phyloP scores from a whole-genome alignment of 2,888 invertebrate genomes.

The Ormyrus thymus region DNA sequence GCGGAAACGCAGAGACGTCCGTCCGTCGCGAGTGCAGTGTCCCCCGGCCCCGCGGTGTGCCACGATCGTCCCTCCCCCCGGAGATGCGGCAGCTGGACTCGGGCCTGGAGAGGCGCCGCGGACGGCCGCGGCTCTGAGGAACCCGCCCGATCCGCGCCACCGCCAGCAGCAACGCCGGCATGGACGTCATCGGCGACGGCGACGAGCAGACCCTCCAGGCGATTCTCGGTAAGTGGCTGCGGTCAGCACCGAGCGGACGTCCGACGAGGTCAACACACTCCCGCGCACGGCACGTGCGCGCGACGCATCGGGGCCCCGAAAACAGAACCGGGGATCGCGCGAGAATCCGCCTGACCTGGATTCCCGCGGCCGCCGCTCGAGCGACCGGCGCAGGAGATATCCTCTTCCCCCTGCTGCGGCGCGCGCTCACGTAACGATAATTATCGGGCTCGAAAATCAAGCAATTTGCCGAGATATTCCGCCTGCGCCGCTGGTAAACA shows the following conservation, averaged over 20 bases:
- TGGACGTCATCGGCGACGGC: slow-evolving; percentile 74
- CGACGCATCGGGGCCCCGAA: too few relatives aligned
- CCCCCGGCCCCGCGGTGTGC: slow-evolving; percentile 17
- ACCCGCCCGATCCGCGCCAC: slow-evolving; percentile 65
- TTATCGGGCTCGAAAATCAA: background rate
- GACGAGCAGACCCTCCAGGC: slow-evolving; percentile 75
- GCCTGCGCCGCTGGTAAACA: background rate
- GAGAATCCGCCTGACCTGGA: too few relatives aligned
- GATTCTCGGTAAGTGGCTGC: slow-evolving; percentile 72
- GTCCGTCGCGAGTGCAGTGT: background rate
- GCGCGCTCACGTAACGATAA: slow-evolving; percentile 4
- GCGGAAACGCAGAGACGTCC: background rate
- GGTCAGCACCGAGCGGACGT: background rate
- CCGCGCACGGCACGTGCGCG: too few relatives aligned
- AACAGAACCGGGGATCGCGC: too few relatives aligned
- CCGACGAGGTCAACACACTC: slow-evolving; percentile 18
- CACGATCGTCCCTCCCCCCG: slow-evolving; percentile 24
- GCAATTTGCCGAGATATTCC: background rate
- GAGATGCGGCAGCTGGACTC: slow-evolving; percentile 42
- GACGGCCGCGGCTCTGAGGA: slow-evolving; percentile 58
- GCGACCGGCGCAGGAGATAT: too few relatives aligned
- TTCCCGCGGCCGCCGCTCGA: too few relatives aligned
- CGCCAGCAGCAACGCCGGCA: slow-evolving; percentile 69
- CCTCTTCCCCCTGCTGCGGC: background rate
- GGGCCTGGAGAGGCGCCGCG: slow-evolving; percentile 59